Conservation (phyloP, 2,797 vertebrate species). For the Triplophysa bombifrons region DNA sequence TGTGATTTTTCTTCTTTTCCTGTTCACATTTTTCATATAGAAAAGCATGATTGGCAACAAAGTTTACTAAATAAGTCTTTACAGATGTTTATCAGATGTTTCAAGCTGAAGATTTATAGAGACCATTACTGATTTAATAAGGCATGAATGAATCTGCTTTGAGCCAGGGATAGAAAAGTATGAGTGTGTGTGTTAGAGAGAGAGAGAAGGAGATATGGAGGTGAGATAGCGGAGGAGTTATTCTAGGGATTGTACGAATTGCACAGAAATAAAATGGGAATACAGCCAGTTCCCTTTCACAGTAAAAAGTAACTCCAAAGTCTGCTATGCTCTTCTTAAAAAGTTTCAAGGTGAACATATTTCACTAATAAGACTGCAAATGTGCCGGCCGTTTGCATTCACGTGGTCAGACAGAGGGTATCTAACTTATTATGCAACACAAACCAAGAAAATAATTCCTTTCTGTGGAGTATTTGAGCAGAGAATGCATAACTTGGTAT, state of each 20-base stretch:
- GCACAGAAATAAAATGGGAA: slow-evolving; percentile 1
- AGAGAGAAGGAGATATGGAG: not conserved
- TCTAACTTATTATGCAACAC: not conserved
- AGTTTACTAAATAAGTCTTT: slow-evolving; percentile 3
- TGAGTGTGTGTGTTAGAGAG: slow-evolving; percentile 6
- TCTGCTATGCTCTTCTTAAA: not conserved
- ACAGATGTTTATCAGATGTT: slow-evolving; percentile 2
- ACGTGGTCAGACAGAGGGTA: not conserved
- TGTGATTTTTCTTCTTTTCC: not conserved
- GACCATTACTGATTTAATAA: slow-evolving; percentile 16
- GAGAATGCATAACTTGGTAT: not conserved
- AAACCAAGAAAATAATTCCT: not conserved
- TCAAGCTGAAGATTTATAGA: slow-evolving; percentile 21
- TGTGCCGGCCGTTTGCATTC: not conserved
- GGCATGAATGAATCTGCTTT: not conserved
- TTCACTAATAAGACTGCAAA: not conserved
- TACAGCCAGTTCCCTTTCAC: slow-evolving; percentile 4
- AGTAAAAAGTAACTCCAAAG: not conserved
- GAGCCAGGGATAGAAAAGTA: not conserved
- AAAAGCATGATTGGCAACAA: not conserved
- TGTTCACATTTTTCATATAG: not conserved
- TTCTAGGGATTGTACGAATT: not conserved
- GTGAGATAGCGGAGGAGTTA: not conserved
- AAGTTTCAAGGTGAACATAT: slow-evolving; percentile 21
- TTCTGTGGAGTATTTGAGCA: not conserved